phyloP scores from a whole-genome alignment of 2,113 vertebrate species.

The Poeciliopsis prolifica region DNA sequence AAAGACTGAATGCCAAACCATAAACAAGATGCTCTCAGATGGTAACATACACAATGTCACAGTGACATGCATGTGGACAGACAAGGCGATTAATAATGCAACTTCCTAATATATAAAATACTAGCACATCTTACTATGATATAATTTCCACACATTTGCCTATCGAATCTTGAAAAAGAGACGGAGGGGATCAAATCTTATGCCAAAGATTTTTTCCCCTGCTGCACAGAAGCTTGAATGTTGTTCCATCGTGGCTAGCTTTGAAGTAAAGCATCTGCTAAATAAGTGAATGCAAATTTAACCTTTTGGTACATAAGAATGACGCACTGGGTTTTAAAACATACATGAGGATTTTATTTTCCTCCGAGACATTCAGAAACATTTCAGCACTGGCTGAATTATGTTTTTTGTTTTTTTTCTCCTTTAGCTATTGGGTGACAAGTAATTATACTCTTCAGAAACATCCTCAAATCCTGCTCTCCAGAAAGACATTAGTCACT shows the following conservation, averaged over 20 bases:
- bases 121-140: not conserved
- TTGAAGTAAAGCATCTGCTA: not conserved
- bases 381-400: slow-evolving; percentile 1
- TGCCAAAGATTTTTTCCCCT: not conserved
- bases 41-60: not conserved
- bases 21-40: slow-evolving; percentile 6
- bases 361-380: not conserved
- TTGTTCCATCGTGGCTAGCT: not conserved
- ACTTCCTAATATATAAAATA: not conserved
- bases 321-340: not conserved
- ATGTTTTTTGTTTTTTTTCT: slow-evolving; percentile 22
- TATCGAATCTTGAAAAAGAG: not conserved
- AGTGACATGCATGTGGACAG: not conserved
- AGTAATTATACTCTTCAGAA: slow-evolving; percentile 60
- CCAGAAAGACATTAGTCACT: slow-evolving; percentile 50
- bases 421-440: slow-evolving; percentile 42
- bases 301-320: not conserved
- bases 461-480: slow-evolving; percentile 24
- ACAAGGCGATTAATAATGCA: not conserved
- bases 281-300: not conserved
- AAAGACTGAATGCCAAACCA: slow-evolving; percentile 2
- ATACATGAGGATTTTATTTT: not conserved
- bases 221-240: not conserved
- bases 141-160: not conserved
- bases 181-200: not conserved